Evolutionary conservation across 2,113 vertebrate genomes (phyloP).

Genomic region (Mobula birostris): DNA sequence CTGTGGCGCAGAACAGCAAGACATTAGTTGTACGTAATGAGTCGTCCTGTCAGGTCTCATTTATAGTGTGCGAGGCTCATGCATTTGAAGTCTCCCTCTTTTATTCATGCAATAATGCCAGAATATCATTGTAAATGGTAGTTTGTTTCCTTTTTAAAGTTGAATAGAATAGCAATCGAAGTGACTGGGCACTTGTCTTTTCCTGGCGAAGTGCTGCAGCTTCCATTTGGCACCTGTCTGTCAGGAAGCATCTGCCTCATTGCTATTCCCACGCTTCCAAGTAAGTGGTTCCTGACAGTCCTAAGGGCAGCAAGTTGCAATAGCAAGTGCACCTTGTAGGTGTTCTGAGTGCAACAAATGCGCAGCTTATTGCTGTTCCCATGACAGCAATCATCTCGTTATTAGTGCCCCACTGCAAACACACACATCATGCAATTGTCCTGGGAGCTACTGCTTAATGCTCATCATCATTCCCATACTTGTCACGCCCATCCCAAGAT

Average conservation of each 20-base stretch:
- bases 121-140: background rate
- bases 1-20: background rate
- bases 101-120: background rate
- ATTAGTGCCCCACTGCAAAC: background rate
- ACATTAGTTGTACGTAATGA: slow-evolving; percentile 14
- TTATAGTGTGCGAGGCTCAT: background rate
- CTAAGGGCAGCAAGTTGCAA: background rate
- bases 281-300: too few species aligned
- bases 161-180: background rate
- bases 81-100: background rate
- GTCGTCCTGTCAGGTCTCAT: slow-evolving; percentile 13
- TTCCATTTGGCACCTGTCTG: background rate
- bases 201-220: background rate
- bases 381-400: background rate
- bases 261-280: too few species aligned
- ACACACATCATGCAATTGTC: background rate
- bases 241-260: background rate
- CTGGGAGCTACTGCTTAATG: background rate
- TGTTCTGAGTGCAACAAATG: background rate
- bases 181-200: background rate
- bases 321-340: background rate
- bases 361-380: background rate
- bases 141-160: slow-evolving; percentile 3
- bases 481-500: background rate
- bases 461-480: too few species aligned